These are phyloP conservation scores for Scaptomyza reducta DNA, from an alignment of 2,888 invertebrate species.

Conservation along the genomic window DNA sequence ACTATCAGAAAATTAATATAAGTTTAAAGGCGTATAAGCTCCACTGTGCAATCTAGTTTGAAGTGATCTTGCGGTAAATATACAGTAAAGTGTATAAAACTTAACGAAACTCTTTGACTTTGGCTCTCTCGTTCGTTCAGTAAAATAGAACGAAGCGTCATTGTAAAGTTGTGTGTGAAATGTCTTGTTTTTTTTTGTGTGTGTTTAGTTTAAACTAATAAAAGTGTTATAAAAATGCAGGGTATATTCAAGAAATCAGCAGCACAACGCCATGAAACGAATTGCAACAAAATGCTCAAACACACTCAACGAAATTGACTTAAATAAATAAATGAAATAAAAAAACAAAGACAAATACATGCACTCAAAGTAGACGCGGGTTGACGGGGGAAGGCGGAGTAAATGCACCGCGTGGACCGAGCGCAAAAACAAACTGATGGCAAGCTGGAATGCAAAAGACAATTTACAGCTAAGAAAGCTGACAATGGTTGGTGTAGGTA, in stretches of 20 bases:
- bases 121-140: not conserved
- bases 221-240: not conserved
- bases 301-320: conserved; percentile 76
- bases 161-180: not conserved
- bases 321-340: conserved; percentile 76
- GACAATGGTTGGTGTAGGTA: not conserved
- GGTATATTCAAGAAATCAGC: conserved; percentile 18
- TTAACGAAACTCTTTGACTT: not conserved
- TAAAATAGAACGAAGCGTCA: not conserved
- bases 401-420: conserved; percentile 19
- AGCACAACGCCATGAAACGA: conserved; percentile 51
- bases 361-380: conserved; percentile 13
- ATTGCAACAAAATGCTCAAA: conserved; percentile 75
- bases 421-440: conserved; percentile 7
- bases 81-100: not conserved
- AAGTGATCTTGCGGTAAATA: not conserved
- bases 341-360: conserved; percentile 72
- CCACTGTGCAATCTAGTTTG: not conserved
- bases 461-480: conserved; percentile 39
- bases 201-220: too few species aligned
- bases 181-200: not conserved
- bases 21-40: not conserved
- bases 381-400: not conserved
- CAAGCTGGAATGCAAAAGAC: conserved; percentile 37
- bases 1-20: too few species aligned